These are phyloP conservation scores for Arctia plantaginis DNA, from an alignment of 2,888 invertebrate species.

Conservation along the genomic window DNA sequence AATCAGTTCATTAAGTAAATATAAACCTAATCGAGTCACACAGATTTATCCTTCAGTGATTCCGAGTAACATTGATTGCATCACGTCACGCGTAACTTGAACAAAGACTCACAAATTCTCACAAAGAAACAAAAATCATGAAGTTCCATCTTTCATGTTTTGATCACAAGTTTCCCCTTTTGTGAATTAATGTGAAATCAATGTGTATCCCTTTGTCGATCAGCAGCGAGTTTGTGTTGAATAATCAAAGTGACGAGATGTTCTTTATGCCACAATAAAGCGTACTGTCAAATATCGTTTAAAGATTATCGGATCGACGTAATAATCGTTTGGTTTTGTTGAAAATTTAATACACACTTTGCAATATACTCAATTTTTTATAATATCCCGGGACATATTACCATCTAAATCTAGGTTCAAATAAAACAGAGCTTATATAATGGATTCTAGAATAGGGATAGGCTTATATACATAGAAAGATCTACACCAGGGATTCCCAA, in stretches of 20 bases:
- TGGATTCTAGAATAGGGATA: no score
- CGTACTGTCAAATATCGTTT: neutral
- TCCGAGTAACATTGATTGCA: slow-evolving; percentile 46
- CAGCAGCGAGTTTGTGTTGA: slow-evolving; percentile 37
- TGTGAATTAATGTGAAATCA: slow-evolving; percentile 62
- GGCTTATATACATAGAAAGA: no score
- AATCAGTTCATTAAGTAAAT: slow-evolving; percentile 46
- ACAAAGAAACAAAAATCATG: slow-evolving; percentile 56
- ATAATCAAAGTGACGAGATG: slow-evolving; percentile 50
- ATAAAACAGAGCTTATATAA: no score
- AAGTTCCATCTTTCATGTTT: slow-evolving; percentile 56
- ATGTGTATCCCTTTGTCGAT: slow-evolving; percentile 54
- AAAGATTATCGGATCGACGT: neutral
- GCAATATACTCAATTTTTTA: neutral
- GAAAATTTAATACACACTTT: neutral
- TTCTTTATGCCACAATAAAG: slow-evolving; percentile 5
- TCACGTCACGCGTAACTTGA: slow-evolving; percentile 30
- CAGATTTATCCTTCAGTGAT: slow-evolving; percentile 32
- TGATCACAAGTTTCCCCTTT: slow-evolving; percentile 53
- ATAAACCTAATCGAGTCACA: slow-evolving; percentile 25
- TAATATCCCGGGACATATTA: neutral
- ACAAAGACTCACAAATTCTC: slow-evolving; percentile 51
- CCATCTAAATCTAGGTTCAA: neutral
- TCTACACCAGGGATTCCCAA: no score
- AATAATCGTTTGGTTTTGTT: neutral